phyloP scores from a whole-genome alignment of 1,140 invertebrate species.

The Sipha flava region DNA sequence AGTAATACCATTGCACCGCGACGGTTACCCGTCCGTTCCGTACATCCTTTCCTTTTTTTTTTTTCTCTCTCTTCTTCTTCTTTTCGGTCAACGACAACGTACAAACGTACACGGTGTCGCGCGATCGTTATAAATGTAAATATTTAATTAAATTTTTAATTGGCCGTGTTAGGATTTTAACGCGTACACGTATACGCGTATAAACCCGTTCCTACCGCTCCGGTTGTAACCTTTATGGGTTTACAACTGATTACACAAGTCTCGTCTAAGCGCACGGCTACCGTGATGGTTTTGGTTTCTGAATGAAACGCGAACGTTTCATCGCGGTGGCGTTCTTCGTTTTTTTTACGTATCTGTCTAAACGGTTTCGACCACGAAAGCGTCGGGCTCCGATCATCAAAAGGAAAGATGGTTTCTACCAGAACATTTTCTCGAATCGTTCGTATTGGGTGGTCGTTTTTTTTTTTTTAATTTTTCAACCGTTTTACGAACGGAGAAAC shows the following conservation, averaged over 20 bases:
- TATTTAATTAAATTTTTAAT: conserved; percentile 24
- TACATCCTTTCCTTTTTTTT: neutral
- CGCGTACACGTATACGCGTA: neutral
- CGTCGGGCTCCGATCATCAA: no score
- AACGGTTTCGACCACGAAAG: no score
- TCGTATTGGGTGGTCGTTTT: no score
- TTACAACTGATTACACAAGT: neutral
- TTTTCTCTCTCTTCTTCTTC: neutral
- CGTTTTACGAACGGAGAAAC: no score
- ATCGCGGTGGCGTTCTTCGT: no score
- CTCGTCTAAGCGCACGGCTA: neutral
- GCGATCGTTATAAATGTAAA: conserved; percentile 11
- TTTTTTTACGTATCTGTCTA: no score
- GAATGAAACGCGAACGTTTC: no score
- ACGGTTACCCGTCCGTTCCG: no score
- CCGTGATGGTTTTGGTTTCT: no score
- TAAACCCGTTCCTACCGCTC: conserved; percentile 2
- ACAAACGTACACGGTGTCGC: neutral
- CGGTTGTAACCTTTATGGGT: neutral
- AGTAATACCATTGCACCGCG: neutral
- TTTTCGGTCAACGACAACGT: neutral
- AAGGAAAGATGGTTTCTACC: no score
- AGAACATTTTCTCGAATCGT: no score
- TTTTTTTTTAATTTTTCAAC: no score
- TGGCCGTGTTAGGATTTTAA: neutral